Base-by-base conservation (phyloP, 2,888 invertebrate species). In the Idaea aversata region DNA sequence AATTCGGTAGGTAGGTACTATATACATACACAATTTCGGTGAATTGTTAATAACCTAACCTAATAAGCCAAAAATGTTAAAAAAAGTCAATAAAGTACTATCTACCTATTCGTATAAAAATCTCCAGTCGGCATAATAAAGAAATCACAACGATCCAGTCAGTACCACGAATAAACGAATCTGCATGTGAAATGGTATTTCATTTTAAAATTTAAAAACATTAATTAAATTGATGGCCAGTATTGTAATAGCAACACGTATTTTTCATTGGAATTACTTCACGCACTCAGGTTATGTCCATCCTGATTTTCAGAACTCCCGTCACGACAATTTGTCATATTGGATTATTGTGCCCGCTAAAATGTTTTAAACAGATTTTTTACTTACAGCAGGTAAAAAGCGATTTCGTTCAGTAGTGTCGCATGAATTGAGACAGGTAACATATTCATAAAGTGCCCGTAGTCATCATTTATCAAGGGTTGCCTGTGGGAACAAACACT, bases 381-480 rank as follows among this genome's bases (percentile, higher is more conserved):
- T 63, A 64, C 38, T 5, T 57, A 64, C 34, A 13, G 67, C 68
- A 59, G 36, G 65, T 63, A 68, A 71, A 59, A 63, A 69, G 64
- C 69, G 72, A 70, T 68, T 73, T 70, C 66, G 67, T 64, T 63
- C 63, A 67, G 73, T 67, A 67, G 70, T 72, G 74, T 77, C 74
- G 73, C 67, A 61, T 66, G 72, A 71, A 76, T 74, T 77, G 82
- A 78, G 77, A 78, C 70, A 63, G 67, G 73, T 79, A 80, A 81
- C 77, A 77, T 84, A 82, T 86, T 87, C 84, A 86, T 87, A 87
- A 84, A 87, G 68, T 82, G 83, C 84, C 84, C 76, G 79, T 78
- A 82, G 87, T 85, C 76, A 86, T 87, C 82, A 85, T 88, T 89
- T 88, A 88, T 89, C 88, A 88, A 86, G 83, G 86, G 85, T 81